A percentile compares a stretch with the other conserved stretches of the same genome.
Conservation (phyloP, 2,113 vertebrate species). For the Empidonax traillii region DNA sequence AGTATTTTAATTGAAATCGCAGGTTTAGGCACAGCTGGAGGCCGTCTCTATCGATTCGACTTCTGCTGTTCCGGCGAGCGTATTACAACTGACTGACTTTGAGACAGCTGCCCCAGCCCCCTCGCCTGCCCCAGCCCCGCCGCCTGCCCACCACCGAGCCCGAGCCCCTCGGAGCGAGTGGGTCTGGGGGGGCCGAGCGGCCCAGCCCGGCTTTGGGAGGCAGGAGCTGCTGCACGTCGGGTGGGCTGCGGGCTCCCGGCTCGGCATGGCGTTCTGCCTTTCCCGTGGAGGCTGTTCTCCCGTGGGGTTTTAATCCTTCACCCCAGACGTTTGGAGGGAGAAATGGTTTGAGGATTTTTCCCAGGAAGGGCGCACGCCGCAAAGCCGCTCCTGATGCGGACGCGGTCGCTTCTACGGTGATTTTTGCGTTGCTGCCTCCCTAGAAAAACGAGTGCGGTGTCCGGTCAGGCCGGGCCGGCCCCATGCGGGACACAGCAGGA, state of each 20-base stretch:
- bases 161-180: not conserved
- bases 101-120: not conserved
- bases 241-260: not conserved
- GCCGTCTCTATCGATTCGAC: conserved; percentile 57
- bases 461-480: not conserved
- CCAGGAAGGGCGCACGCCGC: not conserved
- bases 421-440: not conserved
- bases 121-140: not conserved
- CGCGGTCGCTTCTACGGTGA: not conserved
- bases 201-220: not conserved
- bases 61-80: conserved; percentile 31
- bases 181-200: not conserved
- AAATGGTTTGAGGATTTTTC: not conserved
- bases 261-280: not conserved
- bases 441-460: not conserved
- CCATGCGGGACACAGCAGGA: not conserved
- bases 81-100: conserved; percentile 32
- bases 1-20: conserved; percentile 64
- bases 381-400: not conserved
- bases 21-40: conserved; percentile 69
- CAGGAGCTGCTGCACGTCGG: not conserved
- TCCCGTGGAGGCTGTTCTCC: not conserved
- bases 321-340: not conserved
- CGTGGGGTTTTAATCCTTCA: not conserved
- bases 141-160: not conserved